Base-by-base conservation (phyloP, 2,113 vertebrate genomes). In the Myxocyprinus asiaticus region DNA sequence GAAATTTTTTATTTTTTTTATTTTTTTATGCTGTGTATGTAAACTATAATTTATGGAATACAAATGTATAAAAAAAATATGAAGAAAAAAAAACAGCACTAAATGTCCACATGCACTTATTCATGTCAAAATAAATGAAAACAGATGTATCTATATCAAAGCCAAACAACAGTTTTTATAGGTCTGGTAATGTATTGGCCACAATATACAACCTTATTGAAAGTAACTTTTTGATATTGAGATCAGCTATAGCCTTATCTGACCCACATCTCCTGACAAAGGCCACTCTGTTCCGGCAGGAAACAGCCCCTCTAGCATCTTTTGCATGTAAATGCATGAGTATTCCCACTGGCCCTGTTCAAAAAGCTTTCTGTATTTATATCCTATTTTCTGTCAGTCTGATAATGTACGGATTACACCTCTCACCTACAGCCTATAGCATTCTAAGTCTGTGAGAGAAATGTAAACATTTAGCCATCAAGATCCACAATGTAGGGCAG, bases 231-330 rank as follows among this genome's bases (percentile, higher is more conserved):
- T 73, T 73, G 70, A 73, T 47, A 61, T 12, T 73, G 43, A 48
- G 70, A 61, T 73, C 56, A 73, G 55, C 55, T 48, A 14, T 64
- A 59, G 62, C 68, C 45, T 47, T 73, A 78, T 78, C 81, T 73
- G 75, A 66, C 68, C 75, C 81, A 82, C 81, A 82, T 78, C 76
- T 82, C 5, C n/a, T 33, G 33, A 76, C 79, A 76, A 76, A 81
- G 56, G 53, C 62, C 59, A 59, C 68, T 78, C 45, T 61, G 81
- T 82, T 45, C 48, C 42, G 9, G 11, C 74, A 81, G 82, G 74
- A 77, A 62, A 65, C 55, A 48, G 69, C 11, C 66, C 53, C 42
- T 78, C 51, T 4, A 9, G 75, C 77, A 75, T 53, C 71, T 78
- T 65, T 70, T 65, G 50, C 67, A 74, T 79, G 69, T 63, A 67